Evolutionary conservation across 2,113 vertebrate genomes (phyloP).

Genomic region (Pangasianodon hypophthalmus): DNA sequence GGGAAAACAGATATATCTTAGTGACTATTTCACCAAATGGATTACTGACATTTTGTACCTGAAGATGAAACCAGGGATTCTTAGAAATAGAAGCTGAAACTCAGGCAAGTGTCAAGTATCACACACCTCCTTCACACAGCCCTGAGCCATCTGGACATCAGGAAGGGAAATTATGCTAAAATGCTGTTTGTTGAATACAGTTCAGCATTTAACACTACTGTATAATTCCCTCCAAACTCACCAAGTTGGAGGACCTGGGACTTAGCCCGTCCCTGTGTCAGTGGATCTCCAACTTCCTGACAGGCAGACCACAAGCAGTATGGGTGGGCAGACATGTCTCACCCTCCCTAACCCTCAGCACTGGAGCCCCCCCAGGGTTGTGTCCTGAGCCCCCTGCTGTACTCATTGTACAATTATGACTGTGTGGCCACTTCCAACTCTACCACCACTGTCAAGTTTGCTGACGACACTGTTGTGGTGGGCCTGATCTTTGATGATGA

Average conservation of each 20-base stretch:
- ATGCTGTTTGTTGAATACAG: no score
- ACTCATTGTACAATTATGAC: background rate
- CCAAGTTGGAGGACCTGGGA: background rate
- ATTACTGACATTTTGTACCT: background rate
- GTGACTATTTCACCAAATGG: background rate
- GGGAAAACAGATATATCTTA: background rate
- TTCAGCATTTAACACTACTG: no score
- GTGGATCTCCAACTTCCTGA: background rate
- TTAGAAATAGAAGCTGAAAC: background rate
- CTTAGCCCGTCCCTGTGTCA: background rate
- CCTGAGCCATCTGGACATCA: no score
- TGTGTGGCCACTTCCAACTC: background rate
- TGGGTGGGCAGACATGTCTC: background rate
- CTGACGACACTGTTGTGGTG: background rate
- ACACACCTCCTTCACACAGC: no score
- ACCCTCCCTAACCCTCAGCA: background rate
- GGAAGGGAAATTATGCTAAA: no score
- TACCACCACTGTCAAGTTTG: no score
- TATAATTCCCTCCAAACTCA: no score
- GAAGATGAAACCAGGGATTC: background rate
- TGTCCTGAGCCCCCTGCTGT: background rate
- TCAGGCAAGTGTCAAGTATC: background rate
- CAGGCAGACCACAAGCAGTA: background rate
- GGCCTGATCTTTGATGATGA: background rate
- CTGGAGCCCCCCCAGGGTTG: background rate